Evolutionary conservation across 1,140 invertebrate species (phyloP), one percentile per base, ranked within the genome.

Genomic region (Microplitis mediator): DNA sequence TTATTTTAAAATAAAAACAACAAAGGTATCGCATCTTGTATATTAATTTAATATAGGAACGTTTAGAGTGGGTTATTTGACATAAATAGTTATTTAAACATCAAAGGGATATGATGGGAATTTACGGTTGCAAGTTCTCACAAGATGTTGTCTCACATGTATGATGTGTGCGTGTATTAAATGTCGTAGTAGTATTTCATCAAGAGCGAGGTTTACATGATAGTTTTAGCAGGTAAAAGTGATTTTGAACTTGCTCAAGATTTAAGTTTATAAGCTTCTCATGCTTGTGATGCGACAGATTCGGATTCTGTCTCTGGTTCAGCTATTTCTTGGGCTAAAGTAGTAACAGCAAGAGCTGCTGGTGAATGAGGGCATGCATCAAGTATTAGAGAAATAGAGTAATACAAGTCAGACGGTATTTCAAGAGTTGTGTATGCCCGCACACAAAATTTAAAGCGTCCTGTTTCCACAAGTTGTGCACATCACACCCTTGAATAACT

Each of bases 361-460:
- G 39, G 39, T 45, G 11, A 45, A 45, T 45, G 39, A 45, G 39
- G 39, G 39, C 39, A 6, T 50, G 23, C 23, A 45, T 64, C 16
- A 23, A 52, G 36, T 31, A 51, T 31, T 52, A 4, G 39, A 32
- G 45, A 58, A 13, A 58, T 14, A 45, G 56, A 45, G 56, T 16
- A 35, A 58, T 14, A 60, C 39, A 45, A 45, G 11, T 11, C 8
- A 45, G 39, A 45, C 5, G 39, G 39, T 45, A 11, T 45, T 45
- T 45, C 39, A 11, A 70, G 16, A 70, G 61, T 50, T 36, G 23
- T 32, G 13, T 35, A 34, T 31, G 32, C 14, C 13, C 56, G 31
- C 56, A 50, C 39, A 70, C 68, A 62, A 70, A 70, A 70, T 70
- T 70, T 70, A 58, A 70, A 70, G 58, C 58, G 68, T 70, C 62